phyloP scores from a whole-genome alignment of 2,888 invertebrate species.

The Xylota segnis region DNA sequence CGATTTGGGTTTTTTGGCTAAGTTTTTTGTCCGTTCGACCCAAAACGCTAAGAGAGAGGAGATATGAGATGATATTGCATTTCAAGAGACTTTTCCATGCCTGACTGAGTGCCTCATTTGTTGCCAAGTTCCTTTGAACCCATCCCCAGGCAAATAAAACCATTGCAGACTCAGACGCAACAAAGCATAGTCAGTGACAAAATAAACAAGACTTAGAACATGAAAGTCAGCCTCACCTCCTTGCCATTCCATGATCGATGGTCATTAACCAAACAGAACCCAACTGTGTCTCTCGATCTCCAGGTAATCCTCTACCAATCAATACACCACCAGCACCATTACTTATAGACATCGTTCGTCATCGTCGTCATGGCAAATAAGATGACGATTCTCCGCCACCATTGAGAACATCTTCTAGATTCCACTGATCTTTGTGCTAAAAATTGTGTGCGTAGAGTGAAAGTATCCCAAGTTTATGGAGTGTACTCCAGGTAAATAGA shows the following conservation, averaged over 20 bases:
- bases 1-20: too few species aligned
- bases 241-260: not conserved
- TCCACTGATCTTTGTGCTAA: constrained; percentile 10
- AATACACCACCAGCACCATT: not conserved
- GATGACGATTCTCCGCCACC: constrained; percentile 24
- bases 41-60: too few species aligned
- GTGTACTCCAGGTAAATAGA: constrained; percentile 33
- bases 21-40: too few species aligned
- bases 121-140: too few species aligned
- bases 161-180: too few species aligned
- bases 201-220: not conserved
- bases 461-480: constrained; percentile 45
- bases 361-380: constrained; percentile 12
- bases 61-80: too few species aligned
- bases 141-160: too few species aligned
- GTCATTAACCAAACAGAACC: not conserved
- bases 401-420: constrained; percentile 47
- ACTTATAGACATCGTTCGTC: constrained; percentile 18
- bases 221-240: not conserved
- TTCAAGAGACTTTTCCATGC: too few species aligned
- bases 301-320: not conserved
- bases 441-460: constrained; percentile 51
- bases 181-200: not conserved
- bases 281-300: not conserved
- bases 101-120: too few species aligned